Conservation (phyloP, 1,140 invertebrate species). For the Musca vetustissima region DNA sequence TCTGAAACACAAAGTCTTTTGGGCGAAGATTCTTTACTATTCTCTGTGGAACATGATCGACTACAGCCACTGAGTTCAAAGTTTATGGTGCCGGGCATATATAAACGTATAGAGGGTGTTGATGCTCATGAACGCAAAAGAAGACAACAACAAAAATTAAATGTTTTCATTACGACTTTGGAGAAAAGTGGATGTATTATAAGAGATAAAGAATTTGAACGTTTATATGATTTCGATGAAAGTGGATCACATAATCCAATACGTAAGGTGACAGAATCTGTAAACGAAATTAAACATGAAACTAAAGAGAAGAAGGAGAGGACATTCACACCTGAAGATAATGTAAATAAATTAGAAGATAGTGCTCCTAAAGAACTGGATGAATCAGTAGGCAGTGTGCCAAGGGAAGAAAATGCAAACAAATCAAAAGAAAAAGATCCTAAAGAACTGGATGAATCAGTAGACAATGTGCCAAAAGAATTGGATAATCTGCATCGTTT, state of each 20-base stretch:
- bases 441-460: no score
- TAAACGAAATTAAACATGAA: neutral
- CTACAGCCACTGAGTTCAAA: slow-evolving; percentile 23
- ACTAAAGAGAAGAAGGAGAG: no score
- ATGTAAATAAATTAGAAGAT: no score
- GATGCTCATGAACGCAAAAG: neutral
- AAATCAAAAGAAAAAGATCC: no score
- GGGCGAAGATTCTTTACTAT: slow-evolving; percentile 22
- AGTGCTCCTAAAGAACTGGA: no score
- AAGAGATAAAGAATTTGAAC: neutral
- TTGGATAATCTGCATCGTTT: slow-evolving; percentile 39
- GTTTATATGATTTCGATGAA: slow-evolving; percentile 13
- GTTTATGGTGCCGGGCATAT: slow-evolving; percentile 30
- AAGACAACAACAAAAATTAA: neutral
- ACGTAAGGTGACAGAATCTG: neutral
- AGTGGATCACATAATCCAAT: no score
- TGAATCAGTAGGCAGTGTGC: no score
- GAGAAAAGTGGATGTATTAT: slow-evolving; percentile 17
- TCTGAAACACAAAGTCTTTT: slow-evolving; percentile 8
- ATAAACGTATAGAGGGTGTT: slow-evolving; percentile 20
- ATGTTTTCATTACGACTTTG: slow-evolving; percentile 9
- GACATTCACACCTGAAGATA: no score
- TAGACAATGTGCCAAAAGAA: slow-evolving; percentile 16
- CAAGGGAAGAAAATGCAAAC: no score
- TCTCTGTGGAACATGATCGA: slow-evolving; percentile 20